Evolutionary conservation across 2,797 vertebrate genomes (phyloP), one percentile per base, ranked within the genome.

Genomic region (Parauchenoglanis punctatus): DNA sequence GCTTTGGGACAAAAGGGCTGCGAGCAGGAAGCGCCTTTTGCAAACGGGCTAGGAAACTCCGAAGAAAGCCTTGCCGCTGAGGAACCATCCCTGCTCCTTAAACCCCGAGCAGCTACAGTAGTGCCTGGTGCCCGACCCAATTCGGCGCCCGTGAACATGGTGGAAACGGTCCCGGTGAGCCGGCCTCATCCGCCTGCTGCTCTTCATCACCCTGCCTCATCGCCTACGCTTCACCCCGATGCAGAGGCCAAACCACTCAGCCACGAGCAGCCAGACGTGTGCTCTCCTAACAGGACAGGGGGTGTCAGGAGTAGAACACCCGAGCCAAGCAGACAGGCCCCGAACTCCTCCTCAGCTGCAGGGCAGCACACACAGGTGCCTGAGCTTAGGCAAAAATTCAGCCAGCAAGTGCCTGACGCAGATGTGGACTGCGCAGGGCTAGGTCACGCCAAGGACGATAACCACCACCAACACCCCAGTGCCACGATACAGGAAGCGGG

Each of bases 81-180:
- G 0, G 93, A 93, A 23, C 94, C 93, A 46, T 91, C 94, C 61
- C 92, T 94, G 2, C 93, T 96, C 49, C 97, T 96, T 0, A 96
- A 95, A 87, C 93, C 97, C 12, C 95, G 95, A 90, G 97, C 97
- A 10, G 97, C 97, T 46, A 96, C 96, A 0, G 94, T 97, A 25
- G 95, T 97, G 92, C 95, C 95, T 7, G 97, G 97, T 40, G 91
- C 96, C 86, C 94, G 88, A 0, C 87, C 87, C 84, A 96, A 96
- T 93, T 95, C 95, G 73, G 93, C 96, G 0, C 61, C 89, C 1
- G 70, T 92, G 1, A 93, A 89, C 4, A 70, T 94, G 52, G 91
- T 91, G 0, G 83, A 94, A 77, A 83, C 92, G 0, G 92, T 94
- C 81, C 91, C 91, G 0, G 87, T 89, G 0, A 89, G 92, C 15